Evolutionary conservation across 2,113 vertebrate genomes (phyloP), one percentile per base, ranked within the genome.

Genomic region (Pantherophis guttatus): DNA sequence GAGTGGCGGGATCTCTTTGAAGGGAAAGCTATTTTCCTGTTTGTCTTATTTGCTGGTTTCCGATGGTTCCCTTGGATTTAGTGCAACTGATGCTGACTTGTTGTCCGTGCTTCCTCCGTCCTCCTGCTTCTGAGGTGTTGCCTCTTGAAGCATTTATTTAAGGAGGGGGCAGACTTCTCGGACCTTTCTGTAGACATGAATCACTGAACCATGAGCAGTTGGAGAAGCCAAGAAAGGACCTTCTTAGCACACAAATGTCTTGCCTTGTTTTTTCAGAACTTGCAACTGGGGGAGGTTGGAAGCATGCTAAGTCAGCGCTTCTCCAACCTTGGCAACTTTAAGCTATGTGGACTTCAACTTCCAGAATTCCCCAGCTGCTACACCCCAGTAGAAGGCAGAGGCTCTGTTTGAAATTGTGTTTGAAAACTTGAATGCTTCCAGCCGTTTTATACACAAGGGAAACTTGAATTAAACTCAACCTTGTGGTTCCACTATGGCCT

Each of bases 1-100:
- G 97, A 98, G 99, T 98, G 89, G 29, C 6, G 1, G 33, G 86
- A 3, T 53, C 19, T 57, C 53, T 85, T 50, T 23, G 26, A 50
- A 88, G n/a, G 62, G 58, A 52, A 5, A 33, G 81, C 6, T 13
- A 0, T 12, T 59, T 19, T 39, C 26, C 8, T 58, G 15, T 50
- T 29, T 3, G 17, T 9, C 44, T 48, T 55, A 53, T 92, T 92
- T 21, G 3, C 33, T 44, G 33, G 33, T 44, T 44, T 81, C 33
- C n/a, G 91, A 17, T 23, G 54, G 44, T 48, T 48, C 54, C 81
- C 54, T 11, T 39, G 23, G 17, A 50, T 8, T 48, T 10, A 8
- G 23, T 50, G 15, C 44, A 62, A 3, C 8, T 6, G 44, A 50
- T 52, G 54, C 62, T 33, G 33, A 11, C 50, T 57, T 0, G 44